A percentile compares a stretch with the other conserved stretches of the same genome.
Evolutionary conservation across 2,888 invertebrate genomes (phyloP).

Genomic region (Lypha dubia): DNA sequence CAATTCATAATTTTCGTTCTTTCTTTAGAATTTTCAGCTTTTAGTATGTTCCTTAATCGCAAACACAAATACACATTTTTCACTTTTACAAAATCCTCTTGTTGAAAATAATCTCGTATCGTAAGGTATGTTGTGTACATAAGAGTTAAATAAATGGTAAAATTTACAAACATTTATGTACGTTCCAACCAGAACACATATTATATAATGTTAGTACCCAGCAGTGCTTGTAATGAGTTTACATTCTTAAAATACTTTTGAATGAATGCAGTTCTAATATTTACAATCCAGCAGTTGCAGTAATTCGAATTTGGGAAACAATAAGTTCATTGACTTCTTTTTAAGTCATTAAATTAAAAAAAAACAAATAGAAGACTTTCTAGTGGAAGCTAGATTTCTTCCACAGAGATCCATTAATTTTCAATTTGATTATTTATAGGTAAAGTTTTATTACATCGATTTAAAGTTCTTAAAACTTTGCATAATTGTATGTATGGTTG

Average conservation of each 20-base stretch:
- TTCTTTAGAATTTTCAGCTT: background rate
- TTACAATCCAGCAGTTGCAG: conserved; percentile 13
- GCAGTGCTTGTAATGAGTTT: background rate
- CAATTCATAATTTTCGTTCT: conserved; percentile 20
- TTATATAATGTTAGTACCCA: background rate
- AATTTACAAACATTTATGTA: conserved; percentile 4
- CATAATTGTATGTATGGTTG: no score
- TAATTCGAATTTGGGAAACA: no score
- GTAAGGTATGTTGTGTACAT: conserved; percentile 61
- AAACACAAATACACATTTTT: conserved; percentile 31
- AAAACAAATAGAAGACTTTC: no score
- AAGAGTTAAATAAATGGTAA: conserved; percentile 48
- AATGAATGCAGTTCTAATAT: conserved; percentile 30
- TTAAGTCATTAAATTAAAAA: no score
- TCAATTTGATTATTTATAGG: no score
- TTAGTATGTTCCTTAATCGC: conserved; percentile 9
- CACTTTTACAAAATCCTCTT: conserved; percentile 45
- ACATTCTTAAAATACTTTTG: conserved; percentile 11
- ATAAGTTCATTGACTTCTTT: no score
- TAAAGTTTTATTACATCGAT: no score
- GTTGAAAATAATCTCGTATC: conserved; percentile 68
- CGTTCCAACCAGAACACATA: background rate
- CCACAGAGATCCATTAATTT: no score
- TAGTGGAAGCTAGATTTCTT: no score
- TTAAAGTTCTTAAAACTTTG: no score